phyloP scores from a whole-genome alignment of 2,113 vertebrate genomes.

The Thalassarche chlororhynchos region DNA sequence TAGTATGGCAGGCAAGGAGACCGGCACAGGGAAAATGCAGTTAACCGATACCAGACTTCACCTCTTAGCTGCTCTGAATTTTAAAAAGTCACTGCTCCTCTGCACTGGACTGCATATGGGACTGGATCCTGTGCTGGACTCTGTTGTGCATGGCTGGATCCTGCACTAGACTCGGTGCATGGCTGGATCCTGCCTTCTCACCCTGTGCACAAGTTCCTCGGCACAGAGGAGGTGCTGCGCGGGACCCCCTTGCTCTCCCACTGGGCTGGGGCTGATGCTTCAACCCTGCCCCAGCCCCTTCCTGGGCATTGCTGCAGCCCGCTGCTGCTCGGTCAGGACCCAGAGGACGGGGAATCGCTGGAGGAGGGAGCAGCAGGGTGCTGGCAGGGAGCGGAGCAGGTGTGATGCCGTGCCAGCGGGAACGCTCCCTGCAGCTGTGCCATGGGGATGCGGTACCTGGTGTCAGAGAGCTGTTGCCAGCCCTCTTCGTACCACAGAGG shows the following conservation, averaged over 20 bases:
- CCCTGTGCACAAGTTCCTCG: not conserved
- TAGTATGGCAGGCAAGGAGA: accelerated
- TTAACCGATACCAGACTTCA: not conserved
- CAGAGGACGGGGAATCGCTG: accelerated
- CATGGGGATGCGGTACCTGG: not conserved
- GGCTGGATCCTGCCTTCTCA: not conserved
- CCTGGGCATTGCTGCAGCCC: not conserved
- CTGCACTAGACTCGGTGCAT: too few species aligned
- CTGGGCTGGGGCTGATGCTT: not conserved
- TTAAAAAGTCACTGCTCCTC: not conserved
- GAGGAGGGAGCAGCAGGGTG: not conserved
- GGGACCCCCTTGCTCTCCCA: not conserved
- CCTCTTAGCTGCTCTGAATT: not conserved
- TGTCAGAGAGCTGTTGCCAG: not conserved
- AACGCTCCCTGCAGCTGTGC: not conserved
- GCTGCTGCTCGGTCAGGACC: not conserved
- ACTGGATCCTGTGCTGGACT: not conserved
- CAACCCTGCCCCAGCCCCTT: not conserved
- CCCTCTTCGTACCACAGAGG: accelerated
- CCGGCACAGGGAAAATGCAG: not conserved
- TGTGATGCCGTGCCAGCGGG: accelerated
- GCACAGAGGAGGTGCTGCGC: not conserved
- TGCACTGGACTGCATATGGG: not conserved
- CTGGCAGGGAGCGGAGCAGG: not conserved
- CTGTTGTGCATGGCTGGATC: not conserved